Evolutionary conservation across 2,888 invertebrate species (phyloP).

Genomic region (Stenchaetothrips biformis): DNA sequence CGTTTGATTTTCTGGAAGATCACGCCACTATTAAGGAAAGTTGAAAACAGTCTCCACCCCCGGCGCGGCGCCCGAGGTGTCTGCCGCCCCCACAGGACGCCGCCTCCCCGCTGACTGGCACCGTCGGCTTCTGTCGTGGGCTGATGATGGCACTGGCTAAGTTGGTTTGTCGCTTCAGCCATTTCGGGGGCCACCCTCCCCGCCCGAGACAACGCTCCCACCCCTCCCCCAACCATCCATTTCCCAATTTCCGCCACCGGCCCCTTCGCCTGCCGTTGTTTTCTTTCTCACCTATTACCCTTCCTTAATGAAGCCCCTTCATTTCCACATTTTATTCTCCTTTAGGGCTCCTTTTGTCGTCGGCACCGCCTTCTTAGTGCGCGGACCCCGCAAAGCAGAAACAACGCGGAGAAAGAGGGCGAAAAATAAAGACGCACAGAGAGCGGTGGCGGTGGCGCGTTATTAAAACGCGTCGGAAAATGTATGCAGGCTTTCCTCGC

Average conservation of each 20-base stretch:
- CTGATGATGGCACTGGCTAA: neutral
- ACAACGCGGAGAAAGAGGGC: too few species aligned
- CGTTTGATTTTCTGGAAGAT: slow-evolving; percentile 3
- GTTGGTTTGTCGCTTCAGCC: neutral
- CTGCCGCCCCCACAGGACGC: too few species aligned
- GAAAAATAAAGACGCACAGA: too few species aligned
- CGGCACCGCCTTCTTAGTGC: too few species aligned
- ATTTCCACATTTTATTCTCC: slow-evolving; percentile 8
- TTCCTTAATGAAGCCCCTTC: neutral
- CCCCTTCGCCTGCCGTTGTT: neutral
- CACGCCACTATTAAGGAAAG: slow-evolving; percentile 12
- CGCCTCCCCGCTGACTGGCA: too few species aligned
- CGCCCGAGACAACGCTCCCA: neutral
- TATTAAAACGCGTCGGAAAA: neutral
- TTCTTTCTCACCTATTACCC: neutral
- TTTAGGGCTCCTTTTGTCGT: too few species aligned
- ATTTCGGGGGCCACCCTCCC: neutral
- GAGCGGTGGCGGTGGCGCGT: too few species aligned
- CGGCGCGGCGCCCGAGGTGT: too few species aligned
- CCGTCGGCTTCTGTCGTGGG: neutral
- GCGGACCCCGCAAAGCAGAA: too few species aligned
- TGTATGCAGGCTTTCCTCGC: neutral
- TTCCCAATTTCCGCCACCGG: neutral
- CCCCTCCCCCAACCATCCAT: neutral
- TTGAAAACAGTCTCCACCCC: neutral